phyloP scores from a whole-genome alignment of 2,113 vertebrate genomes.

The Grantiella picta region DNA sequence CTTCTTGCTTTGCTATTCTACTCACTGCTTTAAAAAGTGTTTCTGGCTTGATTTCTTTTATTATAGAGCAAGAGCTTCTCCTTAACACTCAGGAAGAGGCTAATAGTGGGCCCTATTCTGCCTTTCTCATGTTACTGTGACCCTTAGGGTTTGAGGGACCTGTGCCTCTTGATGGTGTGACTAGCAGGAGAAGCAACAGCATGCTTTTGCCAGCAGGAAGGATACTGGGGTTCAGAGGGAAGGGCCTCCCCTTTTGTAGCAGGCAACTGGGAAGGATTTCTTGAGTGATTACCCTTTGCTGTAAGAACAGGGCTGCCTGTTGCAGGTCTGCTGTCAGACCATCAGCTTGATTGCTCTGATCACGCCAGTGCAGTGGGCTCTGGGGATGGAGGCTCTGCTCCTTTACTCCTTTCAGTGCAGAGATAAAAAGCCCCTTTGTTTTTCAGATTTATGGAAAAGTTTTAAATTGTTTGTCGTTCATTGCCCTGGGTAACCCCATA shows the following conservation, averaged over 20 bases:
- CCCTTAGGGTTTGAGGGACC: background rate
- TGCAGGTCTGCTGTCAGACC: background rate
- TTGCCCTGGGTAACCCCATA: background rate
- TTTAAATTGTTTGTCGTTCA: background rate
- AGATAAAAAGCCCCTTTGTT: conserved; percentile 39
- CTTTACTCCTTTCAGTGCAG: background rate
- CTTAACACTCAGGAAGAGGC: background rate
- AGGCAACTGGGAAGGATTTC: background rate
- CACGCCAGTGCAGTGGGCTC: background rate
- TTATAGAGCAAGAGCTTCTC: background rate
- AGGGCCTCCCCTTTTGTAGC: background rate
- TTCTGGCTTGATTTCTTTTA: background rate
- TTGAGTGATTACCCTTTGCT: background rate
- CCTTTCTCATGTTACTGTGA: background rate
- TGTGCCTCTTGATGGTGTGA: background rate
- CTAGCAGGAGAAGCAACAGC: background rate
- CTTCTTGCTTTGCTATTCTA: background rate
- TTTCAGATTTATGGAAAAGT: conserved; percentile 50
- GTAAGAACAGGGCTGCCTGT: background rate
- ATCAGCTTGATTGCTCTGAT: conserved; percentile 11
- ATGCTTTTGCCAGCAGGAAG: background rate
- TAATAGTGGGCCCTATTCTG: background rate
- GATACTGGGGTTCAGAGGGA: background rate
- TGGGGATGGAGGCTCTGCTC: background rate
- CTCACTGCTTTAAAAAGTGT: background rate